These are phyloP conservation scores for Scarus forsteni DNA, from an alignment of 2,797 vertebrate species.

Conservation along the genomic window DNA sequence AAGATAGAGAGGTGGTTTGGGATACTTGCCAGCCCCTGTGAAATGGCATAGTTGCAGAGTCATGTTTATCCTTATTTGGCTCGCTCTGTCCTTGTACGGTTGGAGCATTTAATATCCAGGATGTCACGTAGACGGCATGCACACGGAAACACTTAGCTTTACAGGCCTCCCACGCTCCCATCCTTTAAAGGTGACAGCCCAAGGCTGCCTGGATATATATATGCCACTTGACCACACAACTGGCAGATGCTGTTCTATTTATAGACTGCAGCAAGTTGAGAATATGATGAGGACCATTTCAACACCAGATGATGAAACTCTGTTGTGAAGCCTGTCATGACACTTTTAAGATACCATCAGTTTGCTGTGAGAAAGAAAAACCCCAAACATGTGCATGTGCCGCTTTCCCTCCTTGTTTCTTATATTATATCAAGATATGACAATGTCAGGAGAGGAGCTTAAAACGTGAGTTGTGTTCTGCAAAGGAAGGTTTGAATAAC, in stretches of 20 bases:
- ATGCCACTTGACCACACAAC: slow-evolving; percentile 55
- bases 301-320: slow-evolving; percentile 23
- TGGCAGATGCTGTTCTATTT: slow-evolving; percentile 69
- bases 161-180: slow-evolving; percentile 54
- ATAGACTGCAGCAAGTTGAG: slow-evolving; percentile 39
- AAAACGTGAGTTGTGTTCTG: not conserved
- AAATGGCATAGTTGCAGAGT: slow-evolving; percentile 50
- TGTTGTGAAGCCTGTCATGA: slow-evolving; percentile 22
- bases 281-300: slow-evolving; percentile 44
- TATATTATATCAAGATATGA: slow-evolving; percentile 8
- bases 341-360: slow-evolving; percentile 19
- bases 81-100: slow-evolving; percentile 60
- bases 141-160: slow-evolving; percentile 46
- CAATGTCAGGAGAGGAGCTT: not conserved
- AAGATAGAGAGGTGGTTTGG: slow-evolving; percentile 39
- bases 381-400: not conserved
- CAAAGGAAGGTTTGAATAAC: not conserved
- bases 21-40: slow-evolving; percentile 26
- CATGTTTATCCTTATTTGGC: slow-evolving; percentile 68
- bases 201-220: slow-evolving; percentile 56
- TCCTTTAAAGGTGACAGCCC: slow-evolving; percentile 66
- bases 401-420: not conserved
- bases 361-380: slow-evolving; percentile 12
- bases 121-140: slow-evolving; percentile 38
- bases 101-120: slow-evolving; percentile 57